Conservation (phyloP, 2,797 vertebrate genomes). For the Poliocrania exsul region DNA sequence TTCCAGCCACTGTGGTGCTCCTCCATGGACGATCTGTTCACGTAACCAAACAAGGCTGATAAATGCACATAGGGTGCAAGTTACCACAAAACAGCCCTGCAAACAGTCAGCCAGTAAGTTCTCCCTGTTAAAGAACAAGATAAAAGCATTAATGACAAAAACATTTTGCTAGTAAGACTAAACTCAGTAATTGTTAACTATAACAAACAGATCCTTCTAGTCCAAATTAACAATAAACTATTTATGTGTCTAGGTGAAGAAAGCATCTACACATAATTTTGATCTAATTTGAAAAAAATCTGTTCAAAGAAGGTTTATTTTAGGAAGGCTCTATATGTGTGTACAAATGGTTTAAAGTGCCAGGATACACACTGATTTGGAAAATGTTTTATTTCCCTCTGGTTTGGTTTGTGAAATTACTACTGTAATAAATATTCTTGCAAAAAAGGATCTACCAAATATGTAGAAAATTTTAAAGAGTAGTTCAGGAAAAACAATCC, state of each 20-base stretch:
- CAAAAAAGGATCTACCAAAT: background rate
- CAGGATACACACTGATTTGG: background rate
- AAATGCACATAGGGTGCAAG: slow-evolving; percentile 96
- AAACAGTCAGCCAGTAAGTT: slow-evolving; percentile 97
- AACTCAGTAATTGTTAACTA: background rate
- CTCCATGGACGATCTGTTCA: slow-evolving; percentile 97
- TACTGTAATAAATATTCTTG: background rate
- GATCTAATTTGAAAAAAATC: background rate
- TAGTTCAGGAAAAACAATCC: background rate
- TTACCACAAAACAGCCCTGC: slow-evolving; percentile 98
- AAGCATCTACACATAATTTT: background rate
- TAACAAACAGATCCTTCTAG: background rate
- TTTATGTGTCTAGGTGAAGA: background rate
- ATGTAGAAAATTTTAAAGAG: background rate
- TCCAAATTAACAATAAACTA: background rate
- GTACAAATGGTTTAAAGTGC: background rate
- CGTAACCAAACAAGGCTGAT: slow-evolving; percentile 98
- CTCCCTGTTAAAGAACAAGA: slow-evolving; percentile 81
- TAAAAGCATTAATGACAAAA: background rate
- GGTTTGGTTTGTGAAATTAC: background rate
- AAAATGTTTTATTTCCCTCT: background rate
- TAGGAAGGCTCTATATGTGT: background rate
- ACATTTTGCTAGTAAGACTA: background rate
- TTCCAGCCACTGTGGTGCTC: slow-evolving; percentile 96
- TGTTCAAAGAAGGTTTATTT: background rate